Evolutionary conservation across 2,888 invertebrate genomes (phyloP).

Genomic region (Pseudococcus jackbeardsleyi): DNA sequence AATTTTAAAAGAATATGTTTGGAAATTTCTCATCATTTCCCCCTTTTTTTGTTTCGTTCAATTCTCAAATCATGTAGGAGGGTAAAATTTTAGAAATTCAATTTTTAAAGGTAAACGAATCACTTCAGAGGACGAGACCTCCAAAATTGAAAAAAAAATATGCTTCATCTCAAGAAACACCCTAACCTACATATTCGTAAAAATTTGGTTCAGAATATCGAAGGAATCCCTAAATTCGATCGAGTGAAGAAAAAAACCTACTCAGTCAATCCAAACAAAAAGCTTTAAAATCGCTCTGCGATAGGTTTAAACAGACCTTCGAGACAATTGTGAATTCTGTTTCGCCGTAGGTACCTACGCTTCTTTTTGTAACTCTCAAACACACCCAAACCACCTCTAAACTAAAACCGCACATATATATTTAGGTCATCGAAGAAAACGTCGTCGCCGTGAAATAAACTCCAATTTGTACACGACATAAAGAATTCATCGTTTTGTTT

Average conservation of each 20-base stretch:
- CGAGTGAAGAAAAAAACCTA: not conserved
- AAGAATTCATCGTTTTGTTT: conserved; percentile 31
- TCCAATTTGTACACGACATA: conserved; percentile 9
- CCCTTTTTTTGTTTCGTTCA: too few species aligned
- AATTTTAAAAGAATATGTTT: too few species aligned
- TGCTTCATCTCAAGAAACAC: too few species aligned
- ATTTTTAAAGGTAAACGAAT: too few species aligned
- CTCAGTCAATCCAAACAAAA: not conserved
- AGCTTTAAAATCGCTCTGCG: not conserved
- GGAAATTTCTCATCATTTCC: too few species aligned
- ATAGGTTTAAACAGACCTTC: not conserved
- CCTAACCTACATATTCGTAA: too few species aligned
- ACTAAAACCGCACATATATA: conserved; percentile 16
- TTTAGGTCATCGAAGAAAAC: conserved; percentile 17
- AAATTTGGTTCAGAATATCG: too few species aligned
- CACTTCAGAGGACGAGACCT: too few species aligned
- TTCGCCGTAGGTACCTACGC: not conserved
- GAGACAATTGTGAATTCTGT: not conserved
- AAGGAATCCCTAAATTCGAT: too few species aligned
- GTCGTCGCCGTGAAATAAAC: conserved; percentile 3
- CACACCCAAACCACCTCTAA: not conserved
- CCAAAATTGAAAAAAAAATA: too few species aligned
- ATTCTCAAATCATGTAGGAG: too few species aligned
- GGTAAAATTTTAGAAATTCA: too few species aligned
- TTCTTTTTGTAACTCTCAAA: not conserved